Conservation (phyloP, 2,797 vertebrate species). For the Phalanger gymnotis region DNA sequence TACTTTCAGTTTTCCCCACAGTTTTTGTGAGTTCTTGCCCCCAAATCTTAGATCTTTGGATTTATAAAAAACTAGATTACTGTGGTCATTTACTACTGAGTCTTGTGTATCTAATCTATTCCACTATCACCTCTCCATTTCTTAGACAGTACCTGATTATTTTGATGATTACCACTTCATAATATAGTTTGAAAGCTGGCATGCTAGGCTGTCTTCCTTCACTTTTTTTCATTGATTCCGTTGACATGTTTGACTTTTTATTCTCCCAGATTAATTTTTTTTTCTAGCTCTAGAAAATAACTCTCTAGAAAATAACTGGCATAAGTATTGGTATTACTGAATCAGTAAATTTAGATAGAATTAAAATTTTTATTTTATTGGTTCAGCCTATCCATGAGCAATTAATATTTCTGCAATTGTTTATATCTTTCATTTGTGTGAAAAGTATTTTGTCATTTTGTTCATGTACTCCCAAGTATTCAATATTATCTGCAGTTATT, state of each 20-base stretch:
- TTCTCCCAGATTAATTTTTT: neutral
- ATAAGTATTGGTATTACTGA: neutral
- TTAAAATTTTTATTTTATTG: neutral
- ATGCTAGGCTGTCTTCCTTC: neutral
- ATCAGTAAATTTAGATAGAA: neutral
- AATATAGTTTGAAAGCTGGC: neutral
- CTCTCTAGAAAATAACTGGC: neutral
- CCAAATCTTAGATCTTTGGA: neutral
- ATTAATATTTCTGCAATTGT: neutral
- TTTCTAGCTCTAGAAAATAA: neutral
- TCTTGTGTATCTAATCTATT: neutral
- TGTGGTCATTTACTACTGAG: neutral
- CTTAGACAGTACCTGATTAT: neutral
- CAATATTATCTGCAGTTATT: neutral
- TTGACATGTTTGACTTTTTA: neutral
- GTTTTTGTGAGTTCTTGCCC: neutral
- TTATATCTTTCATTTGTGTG: neutral
- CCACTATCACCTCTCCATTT: neutral
- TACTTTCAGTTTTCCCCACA: neutral
- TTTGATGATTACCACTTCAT: neutral
- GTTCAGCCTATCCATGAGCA: neutral
- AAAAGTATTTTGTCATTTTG: neutral
- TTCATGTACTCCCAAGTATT: neutral
- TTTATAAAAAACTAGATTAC: neutral
- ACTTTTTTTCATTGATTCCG: neutral